Base-by-base conservation (phyloP, 92 coral and sea anemone species). In the Desmophyllum pertusum region DNA sequence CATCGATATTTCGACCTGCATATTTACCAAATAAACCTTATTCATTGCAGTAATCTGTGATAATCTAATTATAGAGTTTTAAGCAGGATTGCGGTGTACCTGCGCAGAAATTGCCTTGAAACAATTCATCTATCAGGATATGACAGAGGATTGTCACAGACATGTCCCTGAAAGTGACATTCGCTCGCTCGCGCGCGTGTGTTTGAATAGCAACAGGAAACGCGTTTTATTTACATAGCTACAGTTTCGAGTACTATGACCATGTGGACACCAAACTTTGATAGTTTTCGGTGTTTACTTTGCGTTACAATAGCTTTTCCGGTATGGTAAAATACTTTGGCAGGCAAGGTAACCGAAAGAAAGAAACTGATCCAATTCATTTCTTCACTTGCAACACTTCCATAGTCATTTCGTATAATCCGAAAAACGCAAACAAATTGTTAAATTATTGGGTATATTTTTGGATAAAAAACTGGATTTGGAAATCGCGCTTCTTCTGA, bases 271-370 rank as follows among this genome's bases (percentile, higher is more conserved):
- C 38, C 38, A 43, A 43, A 30, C 77, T 42, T 42, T 15, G 37
- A 33, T 45, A 51, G 41, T 45, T 38, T n/a, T 15, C 8, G 3
- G 33, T n/a, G 76, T 68, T 80, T 71, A 59, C 78, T 71, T 71
- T 59, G 33, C 23, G 25, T 29, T 39, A 55, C 79, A 61, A 72
- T 70, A 30, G 71, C 79, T 71, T 55, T 81, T 82, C 78, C 78
- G 85, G 79, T 71, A 3, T 19, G 31, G 86, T 10, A 41, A 82
- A 82, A 82, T 82, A 64, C 42, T 71, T 72, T 40, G 5, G 78
- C 25, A 52, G 52, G 46, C 79, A n/a, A 40, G 86, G 42, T 59
- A 59, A 82, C 79, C 23, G n/a, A n/a, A n/a, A n/a, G n/a, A n/a
- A 29, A 48, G 25, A 46, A 11, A 18, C 3, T 43, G 33, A 35